A percentile compares a stretch with the other conserved stretches of the same genome.
phyloP scores from a whole-genome alignment of 2,888 invertebrate species.

The Phyllotreta striolata region DNA sequence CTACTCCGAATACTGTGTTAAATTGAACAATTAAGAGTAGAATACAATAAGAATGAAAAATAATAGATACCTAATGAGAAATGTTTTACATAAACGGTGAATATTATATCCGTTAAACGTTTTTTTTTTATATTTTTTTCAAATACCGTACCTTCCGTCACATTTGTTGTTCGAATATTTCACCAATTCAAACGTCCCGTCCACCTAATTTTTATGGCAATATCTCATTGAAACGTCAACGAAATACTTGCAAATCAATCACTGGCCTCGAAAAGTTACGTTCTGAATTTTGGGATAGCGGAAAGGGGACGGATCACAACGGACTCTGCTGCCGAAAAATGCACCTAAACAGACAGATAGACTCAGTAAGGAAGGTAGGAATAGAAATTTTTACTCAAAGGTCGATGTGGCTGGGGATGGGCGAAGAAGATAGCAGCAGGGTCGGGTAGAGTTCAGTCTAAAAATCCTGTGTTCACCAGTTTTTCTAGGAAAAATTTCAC shows the following conservation, averaged over 20 bases:
- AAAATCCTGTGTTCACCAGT: slow-evolving; percentile 93
- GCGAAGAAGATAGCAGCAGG: slow-evolving; percentile 72
- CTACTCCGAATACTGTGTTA: no score
- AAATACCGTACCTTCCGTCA: no score
- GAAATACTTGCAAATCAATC: background rate
- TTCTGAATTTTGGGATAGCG: slow-evolving; percentile 1
- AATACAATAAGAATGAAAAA: no score
- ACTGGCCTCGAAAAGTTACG: slow-evolving; percentile 3
- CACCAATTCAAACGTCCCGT: no score
- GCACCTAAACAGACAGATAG: slow-evolving; percentile 43
- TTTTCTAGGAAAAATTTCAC: slow-evolving; percentile 97
- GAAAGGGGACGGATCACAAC: slow-evolving; percentile 53
- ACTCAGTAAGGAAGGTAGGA: slow-evolving; percentile 62
- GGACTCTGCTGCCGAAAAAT: slow-evolving; percentile 59
- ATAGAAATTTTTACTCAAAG: slow-evolving; percentile 77
- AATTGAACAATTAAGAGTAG: no score
- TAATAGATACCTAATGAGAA: no score
- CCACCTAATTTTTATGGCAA: no score
- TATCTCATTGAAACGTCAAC: no score
- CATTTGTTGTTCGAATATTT: no score
- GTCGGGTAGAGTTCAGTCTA: slow-evolving; percentile 76
- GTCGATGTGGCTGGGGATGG: slow-evolving; percentile 69
- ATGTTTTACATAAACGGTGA: no score
- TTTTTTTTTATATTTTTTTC: no score
- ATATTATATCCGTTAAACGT: no score